phyloP scores from a whole-genome alignment of 1,140 invertebrate species.

The Liolophura sinensis region DNA sequence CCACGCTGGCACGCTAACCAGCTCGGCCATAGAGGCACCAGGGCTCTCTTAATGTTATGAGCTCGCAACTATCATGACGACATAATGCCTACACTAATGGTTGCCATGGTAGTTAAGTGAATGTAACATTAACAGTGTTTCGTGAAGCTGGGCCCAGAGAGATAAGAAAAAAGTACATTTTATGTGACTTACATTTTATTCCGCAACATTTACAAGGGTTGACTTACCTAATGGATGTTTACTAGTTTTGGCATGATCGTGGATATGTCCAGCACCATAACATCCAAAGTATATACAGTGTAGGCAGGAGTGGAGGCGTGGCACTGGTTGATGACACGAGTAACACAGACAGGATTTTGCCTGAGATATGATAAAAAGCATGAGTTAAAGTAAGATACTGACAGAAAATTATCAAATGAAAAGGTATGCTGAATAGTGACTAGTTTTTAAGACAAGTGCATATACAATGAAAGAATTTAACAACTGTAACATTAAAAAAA shows the following conservation, averaged over 20 bases:
- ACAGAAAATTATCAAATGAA: not conserved
- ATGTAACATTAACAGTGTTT: no score
- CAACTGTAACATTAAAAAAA: not conserved
- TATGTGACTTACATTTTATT: not conserved
- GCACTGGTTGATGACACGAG: conserved; percentile 73
- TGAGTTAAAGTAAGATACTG: not conserved
- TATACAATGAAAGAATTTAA: not conserved
- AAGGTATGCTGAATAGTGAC: not conserved
- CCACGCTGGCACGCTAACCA: not conserved
- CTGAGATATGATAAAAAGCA: conserved; percentile 59
- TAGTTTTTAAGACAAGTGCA: not conserved
- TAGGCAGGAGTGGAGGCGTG: conserved; percentile 83
- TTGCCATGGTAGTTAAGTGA: no score
- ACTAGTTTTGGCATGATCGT: conserved; percentile 79
- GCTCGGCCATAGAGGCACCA: no score
- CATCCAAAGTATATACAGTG: conserved; percentile 93
- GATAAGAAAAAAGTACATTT: no score
- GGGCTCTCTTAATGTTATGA: no score
- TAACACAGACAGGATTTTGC: conserved; percentile 77
- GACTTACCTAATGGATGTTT: conserved; percentile 75
- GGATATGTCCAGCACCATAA: conserved; percentile 77
- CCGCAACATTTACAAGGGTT: conserved; percentile 1
- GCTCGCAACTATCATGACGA: no score
- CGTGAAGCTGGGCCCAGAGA: no score
- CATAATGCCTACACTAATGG: no score